Evolutionary conservation across 2,113 vertebrate genomes (phyloP).

Genomic region (Oreocharis arfaki): DNA sequence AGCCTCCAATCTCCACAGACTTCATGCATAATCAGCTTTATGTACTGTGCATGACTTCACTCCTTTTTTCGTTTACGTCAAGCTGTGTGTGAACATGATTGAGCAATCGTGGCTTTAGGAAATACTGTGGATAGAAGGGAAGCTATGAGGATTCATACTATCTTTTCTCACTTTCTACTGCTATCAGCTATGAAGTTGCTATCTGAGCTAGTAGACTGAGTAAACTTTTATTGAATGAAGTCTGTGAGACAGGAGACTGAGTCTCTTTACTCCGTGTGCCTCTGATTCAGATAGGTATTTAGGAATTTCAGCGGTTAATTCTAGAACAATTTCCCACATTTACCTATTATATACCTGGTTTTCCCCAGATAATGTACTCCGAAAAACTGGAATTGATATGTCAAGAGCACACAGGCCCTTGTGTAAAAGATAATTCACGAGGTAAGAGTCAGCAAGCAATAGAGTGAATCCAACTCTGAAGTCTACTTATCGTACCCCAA

Average conservation of each 20-base stretch:
- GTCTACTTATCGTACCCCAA: not conserved
- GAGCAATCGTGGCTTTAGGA: not conserved
- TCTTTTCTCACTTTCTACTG: not conserved
- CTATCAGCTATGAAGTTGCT: not conserved
- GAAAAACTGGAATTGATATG: not conserved
- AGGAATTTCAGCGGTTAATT: not conserved
- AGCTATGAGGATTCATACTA: not conserved
- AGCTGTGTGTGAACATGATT: not conserved
- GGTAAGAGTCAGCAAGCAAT: not conserved
- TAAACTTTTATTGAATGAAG: not conserved
- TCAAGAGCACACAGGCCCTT: not conserved
- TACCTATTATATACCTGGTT: not conserved
- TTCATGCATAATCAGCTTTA: not conserved
- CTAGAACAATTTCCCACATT: not conserved
- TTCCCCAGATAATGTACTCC: not conserved
- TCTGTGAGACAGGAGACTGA: not conserved
- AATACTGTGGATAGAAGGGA: not conserved
- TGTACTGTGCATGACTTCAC: accelerated
- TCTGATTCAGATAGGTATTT: not conserved
- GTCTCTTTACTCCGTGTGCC: not conserved
- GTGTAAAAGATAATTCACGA: not conserved
- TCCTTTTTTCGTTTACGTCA: not conserved
- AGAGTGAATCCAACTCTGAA: not conserved
- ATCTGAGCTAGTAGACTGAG: not conserved
- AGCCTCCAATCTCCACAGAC: not conserved